Conservation (phyloP, 1,140 invertebrate genomes). For the Penaeus japonicus region DNA sequence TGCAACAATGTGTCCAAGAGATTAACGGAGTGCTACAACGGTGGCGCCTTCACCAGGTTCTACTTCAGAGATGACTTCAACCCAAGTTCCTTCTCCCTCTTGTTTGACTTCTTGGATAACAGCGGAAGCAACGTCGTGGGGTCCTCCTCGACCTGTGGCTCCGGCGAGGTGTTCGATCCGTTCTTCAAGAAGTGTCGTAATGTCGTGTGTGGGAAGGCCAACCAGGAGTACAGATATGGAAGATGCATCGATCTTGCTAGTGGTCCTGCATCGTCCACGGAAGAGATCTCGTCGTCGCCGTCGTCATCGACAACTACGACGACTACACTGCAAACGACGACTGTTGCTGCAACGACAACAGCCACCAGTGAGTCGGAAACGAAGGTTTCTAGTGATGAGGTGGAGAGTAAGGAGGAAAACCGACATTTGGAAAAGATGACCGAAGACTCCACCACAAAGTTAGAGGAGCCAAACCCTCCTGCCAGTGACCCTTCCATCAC, state of each 20-base stretch:
- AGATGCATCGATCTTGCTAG: slow-evolving; percentile 55
- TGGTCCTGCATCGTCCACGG: slow-evolving; percentile 7
- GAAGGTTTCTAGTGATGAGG: no score
- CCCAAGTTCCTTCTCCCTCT: slow-evolving; percentile 66
- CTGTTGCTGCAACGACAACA: neutral
- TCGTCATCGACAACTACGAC: slow-evolving; percentile 3
- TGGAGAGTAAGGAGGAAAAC: no score
- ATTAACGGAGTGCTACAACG: slow-evolving; percentile 62
- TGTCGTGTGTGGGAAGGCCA: slow-evolving; percentile 62
- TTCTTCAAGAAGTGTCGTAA: slow-evolving; percentile 67
- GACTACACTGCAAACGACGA: slow-evolving; percentile 13
- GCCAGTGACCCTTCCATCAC: no score
- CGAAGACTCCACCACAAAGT: no score
- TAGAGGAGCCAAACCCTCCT: no score
- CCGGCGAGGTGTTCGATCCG: slow-evolving; percentile 67
- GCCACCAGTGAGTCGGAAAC: neutral
- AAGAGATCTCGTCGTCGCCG: slow-evolving; percentile 41
- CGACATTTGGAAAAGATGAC: no score
- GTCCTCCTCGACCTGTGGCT: slow-evolving; percentile 59
- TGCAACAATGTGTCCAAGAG: slow-evolving; percentile 67
- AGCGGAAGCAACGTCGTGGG: slow-evolving; percentile 64
- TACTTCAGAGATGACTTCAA: slow-evolving; percentile 64
- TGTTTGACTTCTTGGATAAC: slow-evolving; percentile 66
- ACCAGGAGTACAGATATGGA: slow-evolving; percentile 59
- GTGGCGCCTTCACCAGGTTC: slow-evolving; percentile 48